Base-by-base conservation (phyloP, 2,797 vertebrate genomes). In the Neopelma chrysocephalum region DNA sequence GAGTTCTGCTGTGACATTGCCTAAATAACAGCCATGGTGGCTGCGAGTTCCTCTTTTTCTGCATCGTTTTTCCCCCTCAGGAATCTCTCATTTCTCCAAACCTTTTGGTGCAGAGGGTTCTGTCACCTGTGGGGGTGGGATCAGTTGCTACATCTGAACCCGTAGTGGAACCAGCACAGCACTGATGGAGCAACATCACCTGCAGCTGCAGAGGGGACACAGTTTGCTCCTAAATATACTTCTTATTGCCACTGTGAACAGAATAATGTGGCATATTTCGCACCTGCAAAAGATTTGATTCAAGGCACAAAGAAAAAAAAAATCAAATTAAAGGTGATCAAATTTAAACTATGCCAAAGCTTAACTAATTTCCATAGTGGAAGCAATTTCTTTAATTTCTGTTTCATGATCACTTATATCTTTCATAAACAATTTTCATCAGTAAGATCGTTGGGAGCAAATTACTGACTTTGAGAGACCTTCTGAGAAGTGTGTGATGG, bases 351-450 rank as follows among this genome's bases (percentile, higher is more conserved):
- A 6, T 70, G n/a, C 56, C 38, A 77, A 75, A 87, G 32, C 60
- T 92, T 72, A 90, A 65, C 76, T 82, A 31, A 80, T 93, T 91
- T 92, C 80, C 36, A 0, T 14, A 73, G 66, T 66, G 40, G 47
- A 86, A 92, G 62, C 43, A 82, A 76, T 81, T 76, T 80, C 42
- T 89, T 85, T 97, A 71, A 82, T 93, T 93, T 92, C 56, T 85
- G 53, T 80, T 76, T 82, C 79, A 48, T 69, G 82, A 87, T 91
- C 51, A 0, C 42, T 95, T 70, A 17, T 47, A 42, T 62, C 47
- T 87, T 80, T 71, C 51, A 40, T 57, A 87, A 87, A 90, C 68
- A 40, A 47, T 90, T 93, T 94, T 86, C 66, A 84, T 91, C 91
- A 79, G 54, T 71, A 23, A 78, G 73, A 75, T 61, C 68, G 58